Percentiles rank a stretch among this genome's conserved stretches.
phyloP scores from a whole-genome alignment of 2,113 vertebrate genomes.

The Ifrita kowaldi region DNA sequence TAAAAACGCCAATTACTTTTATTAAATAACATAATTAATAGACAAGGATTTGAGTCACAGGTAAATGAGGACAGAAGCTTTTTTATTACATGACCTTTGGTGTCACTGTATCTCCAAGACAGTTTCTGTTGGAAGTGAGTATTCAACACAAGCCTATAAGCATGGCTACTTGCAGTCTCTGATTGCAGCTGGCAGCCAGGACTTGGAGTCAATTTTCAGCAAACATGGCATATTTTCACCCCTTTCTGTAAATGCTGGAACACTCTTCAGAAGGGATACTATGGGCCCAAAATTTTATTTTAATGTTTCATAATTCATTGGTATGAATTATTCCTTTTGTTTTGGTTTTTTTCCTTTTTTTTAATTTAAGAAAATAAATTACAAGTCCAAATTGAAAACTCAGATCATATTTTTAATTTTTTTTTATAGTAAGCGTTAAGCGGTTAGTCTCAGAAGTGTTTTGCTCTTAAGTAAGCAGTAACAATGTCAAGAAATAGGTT shows the following conservation, averaged over 20 bases:
- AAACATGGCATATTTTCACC: neutral
- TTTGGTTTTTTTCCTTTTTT: fast-evolving
- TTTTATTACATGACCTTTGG: neutral
- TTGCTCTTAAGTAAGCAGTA: neutral
- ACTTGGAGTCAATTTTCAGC: neutral
- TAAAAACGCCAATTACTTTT: neutral
- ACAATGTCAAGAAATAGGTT: neutral
- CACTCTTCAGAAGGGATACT: neutral
- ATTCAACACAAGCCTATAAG: neutral
- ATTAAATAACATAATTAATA: neutral
- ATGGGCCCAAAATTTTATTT: neutral
- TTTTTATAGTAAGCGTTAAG: neutral
- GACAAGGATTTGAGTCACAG: neutral
- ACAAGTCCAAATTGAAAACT: neutral
- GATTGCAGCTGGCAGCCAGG: neutral
- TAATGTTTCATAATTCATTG: neutral
- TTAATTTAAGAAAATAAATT: neutral
- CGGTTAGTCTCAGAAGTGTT: neutral
- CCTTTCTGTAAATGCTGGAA: neutral
- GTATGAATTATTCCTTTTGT: neutral
- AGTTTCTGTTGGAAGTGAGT: neutral
- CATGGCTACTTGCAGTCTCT: neutral
- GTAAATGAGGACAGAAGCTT: neutral
- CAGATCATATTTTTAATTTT: neutral
- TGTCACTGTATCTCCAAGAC: neutral